Evolutionary conservation across 2,888 invertebrate species (phyloP).

Genomic region (Drosophila melanosoma): DNA sequence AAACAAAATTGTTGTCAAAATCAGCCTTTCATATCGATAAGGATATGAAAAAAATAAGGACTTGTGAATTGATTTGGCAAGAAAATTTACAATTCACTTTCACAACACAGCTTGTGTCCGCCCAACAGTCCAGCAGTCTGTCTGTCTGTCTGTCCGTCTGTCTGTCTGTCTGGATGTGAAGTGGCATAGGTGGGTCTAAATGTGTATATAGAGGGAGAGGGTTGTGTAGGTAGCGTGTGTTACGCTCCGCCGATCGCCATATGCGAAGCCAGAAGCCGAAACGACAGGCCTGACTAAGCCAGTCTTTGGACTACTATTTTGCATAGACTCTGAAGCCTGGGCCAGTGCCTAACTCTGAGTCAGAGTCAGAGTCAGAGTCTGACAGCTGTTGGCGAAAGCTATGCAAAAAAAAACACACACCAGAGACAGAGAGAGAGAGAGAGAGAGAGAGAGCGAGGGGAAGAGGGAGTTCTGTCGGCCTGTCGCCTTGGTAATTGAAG

Average conservation of each 20-base stretch:
- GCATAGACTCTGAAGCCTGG: slow-evolving; percentile 37
- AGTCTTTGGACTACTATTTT: slow-evolving; percentile 41
- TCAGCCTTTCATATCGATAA: background rate
- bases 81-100: slow-evolving; percentile 47
- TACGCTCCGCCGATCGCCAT: slow-evolving; percentile 32
- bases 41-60: background rate
- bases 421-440: slow-evolving; percentile 9
- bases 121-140: background rate
- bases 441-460: slow-evolving; percentile 14
- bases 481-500: slow-evolving; percentile 57
- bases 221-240: slow-evolving; percentile 47
- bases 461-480: slow-evolving; percentile 7
- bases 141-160: background rate
- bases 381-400: slow-evolving; percentile 60
- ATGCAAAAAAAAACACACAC: slow-evolving; percentile 6
- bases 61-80: slow-evolving; percentile 65
- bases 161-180: background rate
- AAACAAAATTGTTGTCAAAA: background rate
- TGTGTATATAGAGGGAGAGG: background rate
- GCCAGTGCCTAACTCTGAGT: background rate
- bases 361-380: slow-evolving; percentile 10
- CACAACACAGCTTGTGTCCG: background rate
- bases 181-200: slow-evolving; percentile 5
- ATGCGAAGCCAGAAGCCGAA: slow-evolving; percentile 23
- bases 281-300: slow-evolving; percentile 22